These are phyloP conservation scores for Neopipo cinnamomea DNA, from an alignment of 2,113 vertebrate species.

Conservation along the genomic window DNA sequence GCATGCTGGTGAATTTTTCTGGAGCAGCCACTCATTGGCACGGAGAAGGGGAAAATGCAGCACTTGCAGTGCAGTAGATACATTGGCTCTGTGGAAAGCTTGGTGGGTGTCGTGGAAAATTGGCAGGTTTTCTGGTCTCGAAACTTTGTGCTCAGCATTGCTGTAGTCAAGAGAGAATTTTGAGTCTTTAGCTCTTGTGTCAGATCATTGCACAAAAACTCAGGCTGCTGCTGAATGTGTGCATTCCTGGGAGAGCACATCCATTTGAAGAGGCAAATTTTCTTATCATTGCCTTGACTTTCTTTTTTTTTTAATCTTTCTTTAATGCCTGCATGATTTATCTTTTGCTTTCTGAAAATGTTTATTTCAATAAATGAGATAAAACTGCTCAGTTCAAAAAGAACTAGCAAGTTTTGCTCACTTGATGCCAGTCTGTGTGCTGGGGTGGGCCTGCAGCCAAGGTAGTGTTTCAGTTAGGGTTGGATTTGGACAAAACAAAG, in stretches of 20 bases:
- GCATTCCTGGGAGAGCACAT: neutral
- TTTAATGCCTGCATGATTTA: neutral
- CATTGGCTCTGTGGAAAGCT: neutral
- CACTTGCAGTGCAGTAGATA: neutral
- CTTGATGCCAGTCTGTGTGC: neutral
- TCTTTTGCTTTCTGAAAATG: neutral
- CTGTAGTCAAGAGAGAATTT: neutral
- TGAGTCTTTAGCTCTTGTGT: neutral
- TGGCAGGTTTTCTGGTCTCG: neutral
- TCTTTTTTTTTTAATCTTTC: neutral
- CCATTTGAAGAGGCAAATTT: neutral
- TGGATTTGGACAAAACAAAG: neutral
- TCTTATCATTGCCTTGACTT: neutral
- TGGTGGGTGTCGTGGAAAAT: neutral
- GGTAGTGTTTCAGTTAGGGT: neutral
- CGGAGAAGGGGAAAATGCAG: neutral
- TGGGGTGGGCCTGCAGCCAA: neutral
- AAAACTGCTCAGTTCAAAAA: neutral
- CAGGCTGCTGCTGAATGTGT: neutral
- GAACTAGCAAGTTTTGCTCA: neutral
- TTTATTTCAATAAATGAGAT: neutral
- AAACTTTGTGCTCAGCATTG: neutral
- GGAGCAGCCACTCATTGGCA: neutral
- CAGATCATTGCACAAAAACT: neutral
- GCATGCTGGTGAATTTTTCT: neutral